Evolutionary conservation across 2,797 vertebrate species (phyloP).

Genomic region (Lophotriccus pileatus): DNA sequence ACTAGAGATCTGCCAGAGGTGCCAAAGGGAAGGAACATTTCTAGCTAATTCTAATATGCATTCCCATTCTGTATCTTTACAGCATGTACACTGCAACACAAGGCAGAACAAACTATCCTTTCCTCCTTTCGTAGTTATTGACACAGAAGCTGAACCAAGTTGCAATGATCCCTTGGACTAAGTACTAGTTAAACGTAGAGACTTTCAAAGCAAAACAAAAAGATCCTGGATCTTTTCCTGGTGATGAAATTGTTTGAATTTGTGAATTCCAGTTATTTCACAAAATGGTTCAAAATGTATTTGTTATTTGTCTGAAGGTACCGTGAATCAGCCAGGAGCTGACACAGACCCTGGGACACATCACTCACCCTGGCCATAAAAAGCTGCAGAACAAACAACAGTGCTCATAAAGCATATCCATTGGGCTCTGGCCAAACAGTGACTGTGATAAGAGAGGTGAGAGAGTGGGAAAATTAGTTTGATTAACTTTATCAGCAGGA

Average conservation of each 20-base stretch:
- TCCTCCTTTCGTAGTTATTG: background rate
- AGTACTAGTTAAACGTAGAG: background rate
- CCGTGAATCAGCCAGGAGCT: background rate
- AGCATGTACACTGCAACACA: background rate
- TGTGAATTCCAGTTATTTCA: background rate
- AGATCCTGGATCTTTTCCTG: background rate
- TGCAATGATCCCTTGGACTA: rapidly evolving
- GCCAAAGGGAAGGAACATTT: background rate
- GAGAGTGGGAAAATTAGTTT: conserved; percentile 53
- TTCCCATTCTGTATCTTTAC: background rate
- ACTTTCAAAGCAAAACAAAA: background rate
- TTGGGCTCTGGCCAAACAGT: conserved; percentile 21
- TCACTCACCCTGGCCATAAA: conserved; percentile 11
- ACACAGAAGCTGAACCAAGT: background rate
- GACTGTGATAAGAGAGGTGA: conserved; percentile 49
- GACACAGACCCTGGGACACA: background rate
- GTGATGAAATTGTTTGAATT: background rate
- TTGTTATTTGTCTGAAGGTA: background rate
- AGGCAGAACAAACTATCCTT: background rate
- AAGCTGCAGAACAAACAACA: conserved; percentile 32
- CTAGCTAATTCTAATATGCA: background rate
- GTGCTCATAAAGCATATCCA: conserved; percentile 14
- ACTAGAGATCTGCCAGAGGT: background rate
- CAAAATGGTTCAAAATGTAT: background rate
- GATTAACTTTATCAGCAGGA: conserved; percentile 64